These are phyloP conservation scores for Cranoglanis bouderius DNA, from an alignment of 2,113 vertebrate species.

Conservation along the genomic window DNA sequence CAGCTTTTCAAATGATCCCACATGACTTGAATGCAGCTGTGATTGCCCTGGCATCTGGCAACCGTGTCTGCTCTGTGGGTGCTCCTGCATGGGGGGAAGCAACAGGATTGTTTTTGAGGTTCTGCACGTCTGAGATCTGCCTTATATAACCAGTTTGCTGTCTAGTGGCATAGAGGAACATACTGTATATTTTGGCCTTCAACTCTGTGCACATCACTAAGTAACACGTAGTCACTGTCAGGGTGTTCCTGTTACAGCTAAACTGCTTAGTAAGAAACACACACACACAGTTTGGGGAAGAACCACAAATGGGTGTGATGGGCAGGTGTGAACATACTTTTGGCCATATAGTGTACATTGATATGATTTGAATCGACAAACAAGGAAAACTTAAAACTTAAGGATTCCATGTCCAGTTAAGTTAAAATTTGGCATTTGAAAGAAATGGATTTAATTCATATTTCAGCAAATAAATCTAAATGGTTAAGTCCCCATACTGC, in stretches of 20 bases:
- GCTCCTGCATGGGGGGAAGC: neutral
- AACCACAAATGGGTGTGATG: no score
- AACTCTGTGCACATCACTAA: neutral
- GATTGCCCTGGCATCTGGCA: neutral
- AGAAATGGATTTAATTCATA: neutral
- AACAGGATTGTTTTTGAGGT: neutral
- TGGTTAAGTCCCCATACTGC: neutral
- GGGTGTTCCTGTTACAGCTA: neutral
- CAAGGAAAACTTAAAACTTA: neutral
- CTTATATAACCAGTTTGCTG: neutral
- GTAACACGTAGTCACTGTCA: neutral
- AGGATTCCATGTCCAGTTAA: neutral
- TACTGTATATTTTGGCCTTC: neutral
- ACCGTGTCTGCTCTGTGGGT: neutral
- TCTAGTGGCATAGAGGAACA: neutral
- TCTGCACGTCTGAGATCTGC: neutral
- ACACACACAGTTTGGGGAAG: no score
- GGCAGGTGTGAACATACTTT: no score
- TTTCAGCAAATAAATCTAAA: neutral
- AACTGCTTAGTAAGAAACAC: constrained; percentile 36
- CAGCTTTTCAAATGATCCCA: neutral
- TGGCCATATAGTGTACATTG: no score
- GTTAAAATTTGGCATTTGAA: neutral
- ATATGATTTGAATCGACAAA: neutral
- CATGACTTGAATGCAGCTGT: neutral